Evolutionary conservation across 2,113 vertebrate genomes (phyloP).

Genomic region (Datnioides undecimradiatus): DNA sequence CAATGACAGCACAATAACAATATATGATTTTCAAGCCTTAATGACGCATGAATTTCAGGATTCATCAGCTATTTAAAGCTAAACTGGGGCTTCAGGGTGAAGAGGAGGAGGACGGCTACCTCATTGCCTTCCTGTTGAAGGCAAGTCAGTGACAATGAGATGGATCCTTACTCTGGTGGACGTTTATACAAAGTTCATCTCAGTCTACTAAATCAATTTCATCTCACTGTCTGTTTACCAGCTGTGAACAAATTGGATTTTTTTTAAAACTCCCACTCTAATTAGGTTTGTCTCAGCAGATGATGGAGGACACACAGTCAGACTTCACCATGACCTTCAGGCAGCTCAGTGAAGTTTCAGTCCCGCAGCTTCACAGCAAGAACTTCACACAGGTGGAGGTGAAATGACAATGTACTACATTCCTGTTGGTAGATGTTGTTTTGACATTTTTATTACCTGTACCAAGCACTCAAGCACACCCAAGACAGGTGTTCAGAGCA

Average conservation of each 20-base stretch:
- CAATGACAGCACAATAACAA: not conserved
- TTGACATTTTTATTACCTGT: no score
- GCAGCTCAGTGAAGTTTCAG: constrained; percentile 85
- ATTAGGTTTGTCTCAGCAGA: constrained; percentile 64
- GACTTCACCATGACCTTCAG: constrained; percentile 90
- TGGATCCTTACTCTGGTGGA: not conserved
- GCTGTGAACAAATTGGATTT: not conserved
- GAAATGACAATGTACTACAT: not conserved
- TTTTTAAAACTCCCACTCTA: not conserved
- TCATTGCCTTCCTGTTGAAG: constrained; percentile 85
- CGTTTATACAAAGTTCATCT: not conserved
- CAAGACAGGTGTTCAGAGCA: no score
- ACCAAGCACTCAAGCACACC: no score
- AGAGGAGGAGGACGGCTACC: constrained; percentile 75
- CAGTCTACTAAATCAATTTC: not conserved
- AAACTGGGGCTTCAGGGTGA: constrained; percentile 86
- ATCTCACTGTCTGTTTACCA: not conserved
- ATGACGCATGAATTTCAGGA: constrained; percentile 72
- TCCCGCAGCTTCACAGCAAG: constrained; percentile 73
- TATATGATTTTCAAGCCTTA: not conserved
- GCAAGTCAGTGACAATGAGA: constrained; percentile 68
- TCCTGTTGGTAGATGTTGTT: constrained; percentile 9
- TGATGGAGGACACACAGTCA: constrained; percentile 86
- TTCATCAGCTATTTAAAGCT: constrained; percentile 85
- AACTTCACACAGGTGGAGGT: constrained; percentile 77